phyloP scores from a whole-genome alignment of 2,113 vertebrate genomes.

The Trochalopteron elliotii region DNA sequence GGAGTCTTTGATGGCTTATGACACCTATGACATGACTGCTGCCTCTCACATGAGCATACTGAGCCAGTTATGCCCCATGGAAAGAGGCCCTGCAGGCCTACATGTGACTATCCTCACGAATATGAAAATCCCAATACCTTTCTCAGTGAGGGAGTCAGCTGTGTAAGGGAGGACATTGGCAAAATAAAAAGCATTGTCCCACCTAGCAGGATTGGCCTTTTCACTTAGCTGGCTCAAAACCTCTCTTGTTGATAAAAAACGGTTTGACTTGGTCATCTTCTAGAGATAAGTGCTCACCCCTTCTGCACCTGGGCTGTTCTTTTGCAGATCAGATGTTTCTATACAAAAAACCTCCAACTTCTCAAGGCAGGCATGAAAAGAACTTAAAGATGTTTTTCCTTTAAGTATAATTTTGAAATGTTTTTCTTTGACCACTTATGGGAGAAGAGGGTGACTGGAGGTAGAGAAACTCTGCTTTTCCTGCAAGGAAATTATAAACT shows the following conservation, averaged over 20 bases:
- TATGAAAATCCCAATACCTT: background rate
- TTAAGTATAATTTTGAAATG: background rate
- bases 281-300: background rate
- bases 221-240: background rate
- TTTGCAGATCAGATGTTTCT: no score
- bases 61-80: background rate
- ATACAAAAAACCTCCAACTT: background rate
- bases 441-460: background rate
- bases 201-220: background rate
- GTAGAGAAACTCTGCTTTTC: background rate
- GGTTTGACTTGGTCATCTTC: background rate
- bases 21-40: background rate
- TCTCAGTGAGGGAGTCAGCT: rapidly evolving
- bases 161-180: background rate
- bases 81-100: background rate
- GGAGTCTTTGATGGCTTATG: background rate
- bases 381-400: background rate
- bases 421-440: background rate
- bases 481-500: background rate
- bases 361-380: background rate
- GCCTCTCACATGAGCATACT: background rate
- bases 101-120: background rate
- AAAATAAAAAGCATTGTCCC: background rate
- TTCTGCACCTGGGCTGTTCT: background rate
- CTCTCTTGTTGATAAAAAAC: background rate